A percentile compares a stretch with the other conserved stretches of the same genome.
phyloP scores from a whole-genome alignment of 37 sponge, comb jelly and placozoan species.

The Chondrosia reniformis region DNA sequence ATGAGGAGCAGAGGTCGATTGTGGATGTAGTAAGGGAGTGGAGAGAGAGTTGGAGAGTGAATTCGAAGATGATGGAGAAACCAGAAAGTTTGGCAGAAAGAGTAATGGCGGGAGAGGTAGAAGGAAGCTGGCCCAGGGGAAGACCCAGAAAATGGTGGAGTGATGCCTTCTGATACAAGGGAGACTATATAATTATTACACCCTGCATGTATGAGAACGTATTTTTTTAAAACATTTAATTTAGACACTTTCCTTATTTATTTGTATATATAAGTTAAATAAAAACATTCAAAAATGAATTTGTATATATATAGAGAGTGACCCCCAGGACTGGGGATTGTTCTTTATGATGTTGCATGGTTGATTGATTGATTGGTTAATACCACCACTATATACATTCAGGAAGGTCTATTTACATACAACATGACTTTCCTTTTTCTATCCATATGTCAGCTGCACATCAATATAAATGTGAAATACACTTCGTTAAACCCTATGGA shows the following conservation, averaged over 20 bases:
- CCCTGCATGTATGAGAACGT: background rate
- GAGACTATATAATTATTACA: too few relatives aligned
- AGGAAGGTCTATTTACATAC: background rate
- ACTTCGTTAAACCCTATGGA: background rate
- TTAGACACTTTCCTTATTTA: background rate
- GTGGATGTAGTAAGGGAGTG: background rate
- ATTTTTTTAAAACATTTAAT: background rate
- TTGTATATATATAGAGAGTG: too few relatives aligned
- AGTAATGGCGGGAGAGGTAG: conserved; percentile 6
- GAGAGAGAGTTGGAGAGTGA: conserved; percentile 17
- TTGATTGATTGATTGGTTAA: background rate
- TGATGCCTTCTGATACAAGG: background rate
- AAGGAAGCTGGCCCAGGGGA: conserved; percentile 2
- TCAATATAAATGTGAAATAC: background rate
- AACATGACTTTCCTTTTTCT: background rate
- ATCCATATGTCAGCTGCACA: background rate
- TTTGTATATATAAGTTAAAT: background rate
- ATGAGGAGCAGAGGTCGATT: conserved; percentile 1
- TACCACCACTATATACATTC: background rate
- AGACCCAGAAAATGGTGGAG: conserved; percentile 18
- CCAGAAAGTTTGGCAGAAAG: background rate
- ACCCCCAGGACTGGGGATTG: conserved; percentile 2
- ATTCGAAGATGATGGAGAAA: background rate
- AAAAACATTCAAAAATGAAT: too few relatives aligned
- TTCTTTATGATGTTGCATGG: background rate